Evolutionary conservation across 2,113 vertebrate genomes (phyloP), one percentile per base, ranked within the genome.

Genomic region (Rynchops niger): DNA sequence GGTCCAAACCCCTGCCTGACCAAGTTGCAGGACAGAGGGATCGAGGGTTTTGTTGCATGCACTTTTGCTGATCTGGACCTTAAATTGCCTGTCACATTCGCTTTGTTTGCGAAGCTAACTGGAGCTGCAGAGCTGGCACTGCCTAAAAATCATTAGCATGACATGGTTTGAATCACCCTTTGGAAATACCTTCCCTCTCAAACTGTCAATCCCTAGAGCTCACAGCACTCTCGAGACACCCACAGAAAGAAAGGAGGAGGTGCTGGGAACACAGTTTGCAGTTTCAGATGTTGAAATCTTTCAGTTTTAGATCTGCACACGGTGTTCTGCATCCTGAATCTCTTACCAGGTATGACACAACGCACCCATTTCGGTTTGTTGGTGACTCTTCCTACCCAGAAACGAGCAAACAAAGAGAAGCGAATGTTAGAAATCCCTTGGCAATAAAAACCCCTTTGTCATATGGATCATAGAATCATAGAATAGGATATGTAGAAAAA

Each of bases 161-260:
- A 32, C 94, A 29, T 38, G 11, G 62, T 94, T 95, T 95, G 88
- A 95, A 52, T 97, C 91, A 86, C 12, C 73, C 49, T 61, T 84
- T 93, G 81, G 91, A 96, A 90, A 86, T 85, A 87, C 91, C 86
- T 95, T 87, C 70, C 79, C 34, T 91, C 67, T 94, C 89, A 73
- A 79, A 30, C 62, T 88, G 78, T 84, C 91, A 92, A 22, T 92
- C 78, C 43, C 58, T 49, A 8, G 47, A 77, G 77, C 82, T 96
- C 52, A 10, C 89, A 66, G 86, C 18, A 5, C 81, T 89, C 53
- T 77, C 8, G 1, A 90, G 84, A 94, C 93, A 90, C 93, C 71
- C 78, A 94, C 94, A 88, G 58, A 90, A 56, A 86, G 92, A 66
- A 82, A 87, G 91, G 78, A 82, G 86, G 94, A 77, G 91, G 82